Evolutionary conservation across 2,888 invertebrate species (phyloP), one percentile per base, ranked within the genome.

Genomic region (Heliconius aoede): DNA sequence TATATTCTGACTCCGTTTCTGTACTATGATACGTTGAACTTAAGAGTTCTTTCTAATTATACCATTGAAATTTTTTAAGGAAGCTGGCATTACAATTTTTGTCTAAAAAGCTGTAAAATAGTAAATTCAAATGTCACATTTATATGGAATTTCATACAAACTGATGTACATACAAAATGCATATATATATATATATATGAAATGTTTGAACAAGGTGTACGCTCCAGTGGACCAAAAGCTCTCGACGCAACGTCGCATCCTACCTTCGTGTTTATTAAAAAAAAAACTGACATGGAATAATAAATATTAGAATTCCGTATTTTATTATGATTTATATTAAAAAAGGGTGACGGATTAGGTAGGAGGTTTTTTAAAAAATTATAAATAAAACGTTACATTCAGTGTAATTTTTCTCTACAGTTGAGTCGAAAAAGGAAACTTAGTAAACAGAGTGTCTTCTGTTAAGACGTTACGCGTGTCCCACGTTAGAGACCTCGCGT

Each of bases 171-270:
- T 55, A 55, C 55, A 40, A 36, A 65, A 15, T 40, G 15, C 13
- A 65, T 40, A 65, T 65, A 40, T 32, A 62, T 30, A 46, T 60
- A n/a, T n/a, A 61, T 67, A 74, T 74, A 72, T 55, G 55, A 28
- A 71, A 76, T 76, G 76, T 72, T 64, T 76, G 76, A 28, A 67
- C 68, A 69, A 67, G 74, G 40, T 67, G 71, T 67, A 55, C 76
- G 78, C 78, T 78, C 73, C 78, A 64, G 68, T 76, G 76, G 75
- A 69, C 76, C 64, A 71, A 73, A 78, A 69, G 64, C 69, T 73
- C 72, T 68, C 72, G 72, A 74, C 71, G 73, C 73, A 60, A 73
- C 69, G 61, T 78, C 76, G 76, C 78, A 67, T 78, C 58, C 60
- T 67, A 75, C 75, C 72, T 68, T 75, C 62, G 55, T 74, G 61